Evolutionary conservation across 2,888 invertebrate genomes (phyloP), one percentile per base, ranked within the genome.

Genomic region (Dolomedes plantarius): DNA sequence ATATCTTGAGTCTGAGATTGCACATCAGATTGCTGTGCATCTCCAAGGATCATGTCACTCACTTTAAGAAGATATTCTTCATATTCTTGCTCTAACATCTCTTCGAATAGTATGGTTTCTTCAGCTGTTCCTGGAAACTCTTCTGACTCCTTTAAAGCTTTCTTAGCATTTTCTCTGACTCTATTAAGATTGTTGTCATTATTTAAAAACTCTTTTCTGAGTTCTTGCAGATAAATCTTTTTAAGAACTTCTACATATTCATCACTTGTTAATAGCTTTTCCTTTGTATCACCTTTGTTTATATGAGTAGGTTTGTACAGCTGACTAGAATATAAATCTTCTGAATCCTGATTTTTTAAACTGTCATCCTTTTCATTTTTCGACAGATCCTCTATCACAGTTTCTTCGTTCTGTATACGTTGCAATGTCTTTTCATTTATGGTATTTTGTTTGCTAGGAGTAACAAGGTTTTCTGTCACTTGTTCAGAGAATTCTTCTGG

Each of bases 71-170:
- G 19, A 11, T 73, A 36, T 7, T 68, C 9, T 19, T 68, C 68
- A 41, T 69, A 81, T 19, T 81, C 81, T 62, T 81, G 68, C 23
- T 73, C 81, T 0, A 56, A 56, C n/a, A 81, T 28, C 19, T 80
- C 80, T 29, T 67, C n/a, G n/a, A 67, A 68, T 0, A 74, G 36
- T 36, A 67, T 36, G n/a, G 80, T 36, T 62, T 81, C 81, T 39
- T 81, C 74, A 1, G 81, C 74, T 3, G 74, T 56, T 31, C 74
- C 81, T 19, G 36, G 68, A 31, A 74, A 68, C n/a, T 68, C 78
- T 41, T 79, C 16, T 6, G 19, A 1, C 16, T 16, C 16, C 2
- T 46, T 9, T 9, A 46, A 16, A 46, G 2, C 11, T 56, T 56
- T 56, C 23, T 23, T 56, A n/a, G 3, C 23, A 3, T 23, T 23